Base-by-base conservation (phyloP, 2,797 vertebrate genomes). In the Liasis olivaceus region DNA sequence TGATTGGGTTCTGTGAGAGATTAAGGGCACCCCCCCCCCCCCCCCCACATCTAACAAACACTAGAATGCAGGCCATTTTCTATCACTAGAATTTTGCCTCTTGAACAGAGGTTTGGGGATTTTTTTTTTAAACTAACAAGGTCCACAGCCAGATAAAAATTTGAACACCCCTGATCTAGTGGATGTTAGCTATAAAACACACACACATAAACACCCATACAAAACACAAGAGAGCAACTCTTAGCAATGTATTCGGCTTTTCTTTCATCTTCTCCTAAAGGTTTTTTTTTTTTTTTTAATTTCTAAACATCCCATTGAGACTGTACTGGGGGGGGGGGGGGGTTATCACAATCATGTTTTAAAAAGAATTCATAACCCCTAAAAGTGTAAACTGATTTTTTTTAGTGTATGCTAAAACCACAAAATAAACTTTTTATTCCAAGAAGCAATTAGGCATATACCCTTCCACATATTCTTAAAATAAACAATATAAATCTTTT, bases 391-490 rank as follows among this genome's bases (percentile, higher is more conserved):
- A 0, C 77, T 0, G 95, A 97, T 94, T 95, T 72, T 72, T 81
- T 36, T 94, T 87, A 94, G 96, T 95, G 95, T 94, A 96, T 94
- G 95, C 96, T 96, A 95, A 95, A 96, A 96, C 72, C 92, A 92
- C 96, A 96, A 95, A 94, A 94, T 93, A 96, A 95, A 93, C 94
- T 94, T 93, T 91, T 95, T 96, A 95, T 95, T 93, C 95, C 90
- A 88, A 95, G 95, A 94, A 94, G 95, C 96, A 97, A 97, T 96
- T 97, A 97, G 95, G 95, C 95, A 88, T 91, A 84, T 95, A 91
- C 95, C 95, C 95, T 97, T 95, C 95, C 94, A 94, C 93, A 96
- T 0, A 95, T 95, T 94, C 95, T 87, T 97, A 96, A 96, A 97
- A 96, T 95, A 97, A 97, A 97, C 97, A 97, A 28, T 91, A 94